Conservation (phyloP, 2,113 vertebrate genomes). For the Diglossa brunneiventris region DNA sequence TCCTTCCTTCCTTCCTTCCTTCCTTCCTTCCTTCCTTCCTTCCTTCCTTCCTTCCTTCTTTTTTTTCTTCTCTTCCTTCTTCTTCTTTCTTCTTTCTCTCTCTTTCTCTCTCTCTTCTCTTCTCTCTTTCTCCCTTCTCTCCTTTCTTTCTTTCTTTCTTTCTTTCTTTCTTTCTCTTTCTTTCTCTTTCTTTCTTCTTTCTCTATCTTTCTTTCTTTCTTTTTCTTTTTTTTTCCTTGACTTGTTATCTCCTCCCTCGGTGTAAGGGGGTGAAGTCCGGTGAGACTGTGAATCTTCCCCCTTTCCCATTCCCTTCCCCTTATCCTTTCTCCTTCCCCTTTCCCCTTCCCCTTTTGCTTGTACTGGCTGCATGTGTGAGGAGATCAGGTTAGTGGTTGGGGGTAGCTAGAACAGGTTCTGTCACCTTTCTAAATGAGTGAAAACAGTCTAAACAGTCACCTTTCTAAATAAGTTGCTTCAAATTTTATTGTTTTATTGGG, state of each 20-base stretch:
- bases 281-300: background rate
- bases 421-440: background rate
- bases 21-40: too few species aligned
- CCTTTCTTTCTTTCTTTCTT: too few species aligned
- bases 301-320: fast-evolving
- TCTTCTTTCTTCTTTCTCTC: too few species aligned
- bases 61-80: too few species aligned
- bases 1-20: too few species aligned
- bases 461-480: background rate
- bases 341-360: fast-evolving
- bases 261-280: background rate
- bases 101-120: too few species aligned
- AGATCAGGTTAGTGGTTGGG: background rate
- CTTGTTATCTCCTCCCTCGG: background rate
- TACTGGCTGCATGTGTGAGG: fast-evolving
- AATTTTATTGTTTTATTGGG: background rate
- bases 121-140: too few species aligned
- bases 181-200: too few species aligned
- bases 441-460: background rate
- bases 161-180: too few species aligned
- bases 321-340: fast-evolving
- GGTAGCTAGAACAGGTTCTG: background rate
- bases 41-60: too few species aligned
- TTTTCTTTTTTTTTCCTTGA: too few species aligned
- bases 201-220: too few species aligned